phyloP scores from a whole-genome alignment of 2,888 invertebrate species.

The Onthophagus sagittarius region DNA sequence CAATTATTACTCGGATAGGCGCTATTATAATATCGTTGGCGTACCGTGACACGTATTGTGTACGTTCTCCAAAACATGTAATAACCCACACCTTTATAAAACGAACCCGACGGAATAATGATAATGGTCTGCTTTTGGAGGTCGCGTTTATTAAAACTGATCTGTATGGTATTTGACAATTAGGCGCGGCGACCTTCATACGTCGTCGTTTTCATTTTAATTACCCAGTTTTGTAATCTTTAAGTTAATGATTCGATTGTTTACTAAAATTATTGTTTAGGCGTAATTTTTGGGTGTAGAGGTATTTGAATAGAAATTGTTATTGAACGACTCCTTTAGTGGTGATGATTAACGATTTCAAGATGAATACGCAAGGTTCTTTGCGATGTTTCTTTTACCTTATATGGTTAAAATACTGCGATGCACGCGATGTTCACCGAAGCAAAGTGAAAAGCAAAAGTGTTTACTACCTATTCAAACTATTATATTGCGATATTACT shows the following conservation, averaged over 20 bases:
- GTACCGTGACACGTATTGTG: background rate
- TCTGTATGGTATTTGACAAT: background rate
- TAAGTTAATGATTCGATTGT: background rate
- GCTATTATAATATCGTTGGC: background rate
- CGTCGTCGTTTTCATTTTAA: background rate
- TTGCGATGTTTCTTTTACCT: background rate
- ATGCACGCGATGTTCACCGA: background rate
- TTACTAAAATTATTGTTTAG: background rate
- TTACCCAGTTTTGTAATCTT: background rate
- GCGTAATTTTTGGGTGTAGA: too few relatives aligned
- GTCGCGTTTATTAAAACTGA: background rate
- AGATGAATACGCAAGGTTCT: background rate
- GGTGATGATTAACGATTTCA: background rate
- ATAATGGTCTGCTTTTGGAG: background rate
- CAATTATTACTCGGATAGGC: background rate
- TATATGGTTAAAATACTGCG: background rate
- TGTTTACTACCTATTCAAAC: background rate
- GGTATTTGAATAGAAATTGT: background rate
- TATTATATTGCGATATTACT: too few relatives aligned
- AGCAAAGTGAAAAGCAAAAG: background rate
- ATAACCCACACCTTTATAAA: background rate
- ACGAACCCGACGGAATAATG: background rate
- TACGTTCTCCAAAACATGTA: background rate
- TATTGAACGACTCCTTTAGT: background rate
- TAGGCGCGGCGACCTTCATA: background rate